Conservation (phyloP, 2,797 vertebrate genomes). For the Xiphorhynchus erythropygius region DNA sequence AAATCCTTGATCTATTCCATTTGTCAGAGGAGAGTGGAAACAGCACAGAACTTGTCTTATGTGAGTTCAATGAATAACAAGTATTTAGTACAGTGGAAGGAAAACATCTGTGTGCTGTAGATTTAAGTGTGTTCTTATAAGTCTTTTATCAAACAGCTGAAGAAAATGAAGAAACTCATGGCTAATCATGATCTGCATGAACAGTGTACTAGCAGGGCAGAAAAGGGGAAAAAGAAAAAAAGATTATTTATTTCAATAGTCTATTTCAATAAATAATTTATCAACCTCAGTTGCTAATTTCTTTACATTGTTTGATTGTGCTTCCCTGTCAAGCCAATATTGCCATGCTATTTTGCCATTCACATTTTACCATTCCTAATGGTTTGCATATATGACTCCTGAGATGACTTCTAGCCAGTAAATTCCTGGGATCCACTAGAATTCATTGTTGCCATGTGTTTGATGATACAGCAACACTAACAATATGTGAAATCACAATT, state of each 20-base stretch:
- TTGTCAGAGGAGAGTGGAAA: neutral
- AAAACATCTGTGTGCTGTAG: neutral
- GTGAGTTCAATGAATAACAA: neutral
- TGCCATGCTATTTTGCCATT: neutral
- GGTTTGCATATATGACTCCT: neutral
- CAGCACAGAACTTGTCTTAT: neutral
- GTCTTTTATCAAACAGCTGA: neutral
- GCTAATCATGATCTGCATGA: neutral
- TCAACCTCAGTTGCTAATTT: neutral
- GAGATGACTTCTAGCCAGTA: neutral
- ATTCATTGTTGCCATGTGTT: neutral
- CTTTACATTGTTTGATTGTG: neutral
- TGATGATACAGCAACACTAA: neutral
- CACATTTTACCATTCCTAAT: neutral
- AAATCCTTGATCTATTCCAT: neutral
- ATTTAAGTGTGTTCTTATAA: neutral
- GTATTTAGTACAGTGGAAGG: neutral
- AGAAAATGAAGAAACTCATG: neutral
- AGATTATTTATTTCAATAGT: neutral
- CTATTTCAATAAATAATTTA: neutral
- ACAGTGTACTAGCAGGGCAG: neutral
- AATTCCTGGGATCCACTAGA: neutral
- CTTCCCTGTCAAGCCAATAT: neutral
- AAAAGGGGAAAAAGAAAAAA: neutral
- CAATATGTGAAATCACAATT: neutral